A percentile compares a stretch with the other conserved stretches of the same genome.
Conservation (phyloP, 2,888 invertebrate genomes). For the Leptopilina syphax region DNA sequence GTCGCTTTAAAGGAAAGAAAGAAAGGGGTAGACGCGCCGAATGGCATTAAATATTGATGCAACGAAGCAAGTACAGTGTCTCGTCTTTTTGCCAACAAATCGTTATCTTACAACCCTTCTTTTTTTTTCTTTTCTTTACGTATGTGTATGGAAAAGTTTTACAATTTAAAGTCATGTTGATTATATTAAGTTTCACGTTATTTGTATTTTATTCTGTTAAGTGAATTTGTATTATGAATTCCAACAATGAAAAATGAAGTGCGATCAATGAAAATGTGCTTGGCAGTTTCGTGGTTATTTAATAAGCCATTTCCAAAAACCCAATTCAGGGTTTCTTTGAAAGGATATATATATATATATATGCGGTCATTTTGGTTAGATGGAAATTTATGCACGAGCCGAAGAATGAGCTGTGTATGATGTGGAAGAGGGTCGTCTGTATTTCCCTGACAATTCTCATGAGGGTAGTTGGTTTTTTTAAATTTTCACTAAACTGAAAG, state of each 20-base stretch:
- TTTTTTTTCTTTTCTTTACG: background rate
- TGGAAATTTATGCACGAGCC: conserved; percentile 29
- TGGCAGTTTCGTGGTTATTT: background rate
- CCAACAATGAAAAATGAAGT: no score
- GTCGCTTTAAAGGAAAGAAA: conserved; percentile 3
- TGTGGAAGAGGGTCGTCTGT: background rate
- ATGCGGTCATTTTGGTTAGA: conserved; percentile 2
- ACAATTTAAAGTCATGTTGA: background rate
- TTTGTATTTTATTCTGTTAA: no score
- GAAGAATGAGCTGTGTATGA: conserved; percentile 3
- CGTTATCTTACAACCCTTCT: conserved; percentile 23
- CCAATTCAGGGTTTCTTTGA: conserved; percentile 22
- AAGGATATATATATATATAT: background rate
- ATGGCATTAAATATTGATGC: conserved; percentile 33
- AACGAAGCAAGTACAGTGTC: conserved; percentile 28
- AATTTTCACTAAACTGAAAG: conserved; percentile 39
- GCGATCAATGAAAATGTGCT: no score
- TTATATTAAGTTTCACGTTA: background rate
- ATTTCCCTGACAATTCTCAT: conserved; percentile 29
- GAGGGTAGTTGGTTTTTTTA: conserved; percentile 19
- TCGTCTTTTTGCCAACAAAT: conserved; percentile 10
- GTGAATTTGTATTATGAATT: background rate
- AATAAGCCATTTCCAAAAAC: background rate
- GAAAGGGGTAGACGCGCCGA: conserved; percentile 31
- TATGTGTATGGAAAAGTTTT: background rate